Conservation (phyloP, 2,888 invertebrate genomes). For the Drosophila neutralis region DNA sequence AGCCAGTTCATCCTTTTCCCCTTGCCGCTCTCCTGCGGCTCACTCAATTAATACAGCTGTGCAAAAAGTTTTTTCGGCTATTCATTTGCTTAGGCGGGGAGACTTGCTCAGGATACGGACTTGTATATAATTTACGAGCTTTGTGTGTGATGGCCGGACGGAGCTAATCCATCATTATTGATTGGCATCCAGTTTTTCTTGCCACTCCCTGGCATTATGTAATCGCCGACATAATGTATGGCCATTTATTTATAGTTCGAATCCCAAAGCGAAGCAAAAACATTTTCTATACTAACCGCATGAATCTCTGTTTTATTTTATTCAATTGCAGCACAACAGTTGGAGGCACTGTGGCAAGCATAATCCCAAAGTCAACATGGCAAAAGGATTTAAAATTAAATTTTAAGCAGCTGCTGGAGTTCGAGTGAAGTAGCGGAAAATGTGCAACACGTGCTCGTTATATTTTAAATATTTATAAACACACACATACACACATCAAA, state of each 20-base stretch:
- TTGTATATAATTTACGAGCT: constrained; percentile 62
- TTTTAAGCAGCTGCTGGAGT: constrained; percentile 35
- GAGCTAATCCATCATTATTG: constrained; percentile 77
- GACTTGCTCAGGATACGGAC: constrained; percentile 2
- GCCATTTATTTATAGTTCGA: constrained; percentile 64
- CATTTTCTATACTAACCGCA: constrained; percentile 45
- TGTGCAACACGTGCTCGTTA: constrained; percentile 75
- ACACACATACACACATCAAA: constrained; percentile 14
- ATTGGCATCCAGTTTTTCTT: constrained; percentile 62
- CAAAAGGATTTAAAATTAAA: constrained; percentile 66
- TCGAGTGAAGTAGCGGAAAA: constrained; percentile 32
- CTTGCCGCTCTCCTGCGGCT: not conserved
- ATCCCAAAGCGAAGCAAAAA: constrained; percentile 20
- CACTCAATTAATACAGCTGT: constrained; percentile 65
- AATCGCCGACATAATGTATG: constrained; percentile 60
- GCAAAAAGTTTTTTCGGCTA: constrained; percentile 57
- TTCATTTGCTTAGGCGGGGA: constrained; percentile 55
- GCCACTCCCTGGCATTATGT: constrained; percentile 44
- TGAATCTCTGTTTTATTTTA: constrained; percentile 34
- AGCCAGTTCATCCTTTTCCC: not conserved
- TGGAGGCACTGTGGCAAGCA: constrained; percentile 13
- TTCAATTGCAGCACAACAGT: constrained; percentile 59
- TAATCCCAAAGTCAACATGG: constrained; percentile 21
- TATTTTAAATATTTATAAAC: constrained; percentile 74
- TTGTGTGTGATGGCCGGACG: constrained; percentile 37